These are phyloP conservation scores for Sebastolobus altivelis DNA, from an alignment of 2,797 vertebrate genomes.

Conservation along the genomic window DNA sequence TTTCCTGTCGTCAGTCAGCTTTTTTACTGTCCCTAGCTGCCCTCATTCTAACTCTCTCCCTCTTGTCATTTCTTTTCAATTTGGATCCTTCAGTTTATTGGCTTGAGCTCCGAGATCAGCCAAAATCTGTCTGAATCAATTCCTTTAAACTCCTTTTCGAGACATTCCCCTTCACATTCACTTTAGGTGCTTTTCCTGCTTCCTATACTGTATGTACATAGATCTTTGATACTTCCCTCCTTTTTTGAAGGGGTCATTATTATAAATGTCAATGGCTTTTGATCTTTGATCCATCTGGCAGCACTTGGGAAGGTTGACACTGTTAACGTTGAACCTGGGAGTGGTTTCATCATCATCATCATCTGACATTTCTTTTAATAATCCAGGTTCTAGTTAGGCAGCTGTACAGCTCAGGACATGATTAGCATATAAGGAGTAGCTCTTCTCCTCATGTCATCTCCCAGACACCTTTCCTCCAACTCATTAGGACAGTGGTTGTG, in stretches of 20 bases:
- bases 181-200: background rate
- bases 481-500: constrained; percentile 18
- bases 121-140: background rate
- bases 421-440: constrained; percentile 12
- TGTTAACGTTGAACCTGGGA: background rate
- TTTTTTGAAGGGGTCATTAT: constrained; percentile 8
- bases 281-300: constrained; percentile 26
- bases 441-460: background rate
- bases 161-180: constrained; percentile 28
- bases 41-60: background rate
- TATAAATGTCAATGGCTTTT: constrained; percentile 31
- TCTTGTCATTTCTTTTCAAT: background rate
- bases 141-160: background rate
- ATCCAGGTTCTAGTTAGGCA: background rate
- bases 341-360: background rate
- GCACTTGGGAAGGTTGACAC: constrained; percentile 14
- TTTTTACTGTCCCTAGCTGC: background rate
- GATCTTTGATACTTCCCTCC: constrained; percentile 17
- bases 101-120: background rate
- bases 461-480: constrained; percentile 31
- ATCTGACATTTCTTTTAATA: background rate
- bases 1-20: background rate
- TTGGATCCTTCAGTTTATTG: constrained; percentile 8
- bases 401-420: background rate
- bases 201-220: background rate